Conservation (phyloP, 2,113 vertebrate species). For the Amazona vittata region DNA sequence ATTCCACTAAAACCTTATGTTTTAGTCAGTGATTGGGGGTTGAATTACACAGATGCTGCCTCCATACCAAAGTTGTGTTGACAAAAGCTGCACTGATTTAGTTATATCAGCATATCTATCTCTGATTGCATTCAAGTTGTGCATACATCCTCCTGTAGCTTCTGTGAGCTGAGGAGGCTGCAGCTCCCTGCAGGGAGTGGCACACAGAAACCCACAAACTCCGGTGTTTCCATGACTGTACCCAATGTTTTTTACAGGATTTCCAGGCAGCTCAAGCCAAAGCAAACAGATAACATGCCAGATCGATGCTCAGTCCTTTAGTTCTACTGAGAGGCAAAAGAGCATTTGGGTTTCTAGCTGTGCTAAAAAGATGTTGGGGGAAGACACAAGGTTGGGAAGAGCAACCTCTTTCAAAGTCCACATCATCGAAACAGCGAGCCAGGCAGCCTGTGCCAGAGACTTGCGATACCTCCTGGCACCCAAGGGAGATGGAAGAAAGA, state of each 20-base stretch:
- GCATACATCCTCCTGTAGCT: neutral
- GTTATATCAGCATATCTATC: neutral
- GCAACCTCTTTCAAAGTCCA: neutral
- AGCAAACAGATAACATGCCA: neutral
- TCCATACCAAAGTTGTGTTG: neutral
- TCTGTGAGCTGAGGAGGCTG: neutral
- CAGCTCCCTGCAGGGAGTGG: neutral
- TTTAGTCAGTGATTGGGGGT: rapidly evolving
- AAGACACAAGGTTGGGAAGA: neutral
- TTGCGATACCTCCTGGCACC: neutral
- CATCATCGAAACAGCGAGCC: rapidly evolving
- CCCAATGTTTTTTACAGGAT: neutral
- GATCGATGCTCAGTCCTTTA: neutral
- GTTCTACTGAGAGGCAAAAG: neutral
- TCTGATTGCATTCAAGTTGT: neutral
- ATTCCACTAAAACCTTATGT: neutral
- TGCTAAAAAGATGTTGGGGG: neutral
- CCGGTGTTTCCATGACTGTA: neutral
- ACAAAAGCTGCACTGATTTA: neutral
- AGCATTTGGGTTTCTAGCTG: neutral
- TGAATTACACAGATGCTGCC: neutral
- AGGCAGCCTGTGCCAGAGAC: neutral
- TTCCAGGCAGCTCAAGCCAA: neutral
- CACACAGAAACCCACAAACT: neutral
- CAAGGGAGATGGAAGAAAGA: neutral